Evolutionary conservation across 2,797 vertebrate species (phyloP).

Genomic region (Sylvia borin): DNA sequence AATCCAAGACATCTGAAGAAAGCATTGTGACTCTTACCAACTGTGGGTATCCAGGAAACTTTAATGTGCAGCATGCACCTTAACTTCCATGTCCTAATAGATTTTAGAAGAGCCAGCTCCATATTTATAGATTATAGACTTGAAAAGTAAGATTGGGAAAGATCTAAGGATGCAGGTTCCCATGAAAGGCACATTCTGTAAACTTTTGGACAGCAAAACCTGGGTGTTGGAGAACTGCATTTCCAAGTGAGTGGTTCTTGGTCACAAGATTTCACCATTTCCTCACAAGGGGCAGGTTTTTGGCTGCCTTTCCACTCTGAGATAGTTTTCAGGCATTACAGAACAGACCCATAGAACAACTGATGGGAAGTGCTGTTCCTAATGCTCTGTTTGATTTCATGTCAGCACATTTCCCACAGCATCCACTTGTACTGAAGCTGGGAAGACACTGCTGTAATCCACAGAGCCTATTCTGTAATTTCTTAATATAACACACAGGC

Average conservation of each 20-base stretch:
- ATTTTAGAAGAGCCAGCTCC: neutral
- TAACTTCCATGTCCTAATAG: neutral
- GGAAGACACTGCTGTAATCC: neutral
- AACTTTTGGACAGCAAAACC: neutral
- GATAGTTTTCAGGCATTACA: neutral
- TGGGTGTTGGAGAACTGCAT: neutral
- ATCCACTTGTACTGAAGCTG: neutral
- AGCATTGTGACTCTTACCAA: neutral
- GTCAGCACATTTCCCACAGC: neutral
- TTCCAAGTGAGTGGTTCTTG: neutral
- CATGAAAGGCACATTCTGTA: neutral
- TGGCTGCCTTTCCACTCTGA: neutral
- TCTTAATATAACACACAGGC: neutral
- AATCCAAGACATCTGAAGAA: neutral
- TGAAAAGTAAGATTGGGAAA: neutral
- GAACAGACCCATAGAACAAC: neutral
- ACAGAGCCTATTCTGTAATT: neutral
- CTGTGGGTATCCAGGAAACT: neutral
- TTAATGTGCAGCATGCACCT: neutral
- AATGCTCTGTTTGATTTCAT: neutral
- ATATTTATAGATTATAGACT: neutral
- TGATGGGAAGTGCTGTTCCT: neutral
- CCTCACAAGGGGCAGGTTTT: neutral
- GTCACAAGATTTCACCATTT: neutral
- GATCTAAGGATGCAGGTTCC: neutral